Conservation (phyloP, 2,888 invertebrate genomes). For the Drosophila gaucha region DNA sequence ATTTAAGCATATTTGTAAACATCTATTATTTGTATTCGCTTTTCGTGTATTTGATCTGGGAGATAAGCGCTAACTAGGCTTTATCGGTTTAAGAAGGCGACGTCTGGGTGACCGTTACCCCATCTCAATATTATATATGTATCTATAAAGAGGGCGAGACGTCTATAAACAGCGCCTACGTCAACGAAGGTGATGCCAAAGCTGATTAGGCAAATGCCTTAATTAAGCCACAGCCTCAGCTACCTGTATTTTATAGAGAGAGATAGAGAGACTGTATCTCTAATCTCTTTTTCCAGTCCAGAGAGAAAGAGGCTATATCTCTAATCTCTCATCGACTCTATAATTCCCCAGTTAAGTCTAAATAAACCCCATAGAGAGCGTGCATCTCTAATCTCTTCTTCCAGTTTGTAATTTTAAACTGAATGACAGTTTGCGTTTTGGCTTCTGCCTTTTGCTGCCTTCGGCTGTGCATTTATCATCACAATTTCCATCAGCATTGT, state of each 20-base stretch:
- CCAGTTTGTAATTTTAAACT: slow-evolving; percentile 74
- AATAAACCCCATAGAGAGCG: not conserved
- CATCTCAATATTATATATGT: not conserved
- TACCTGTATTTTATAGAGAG: slow-evolving; percentile 53
- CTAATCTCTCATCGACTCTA: not conserved
- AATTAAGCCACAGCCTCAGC: slow-evolving; percentile 59
- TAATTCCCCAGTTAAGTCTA: not conserved
- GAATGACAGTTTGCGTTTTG: slow-evolving; percentile 73
- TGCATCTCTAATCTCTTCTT: slow-evolving; percentile 31
- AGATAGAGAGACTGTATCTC: not conserved
- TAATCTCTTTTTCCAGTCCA: not conserved
- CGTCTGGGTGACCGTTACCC: slow-evolving; percentile 43
- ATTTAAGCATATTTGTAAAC: slow-evolving; percentile 37
- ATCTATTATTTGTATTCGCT: slow-evolving; percentile 53
- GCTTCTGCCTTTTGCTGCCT: slow-evolving; percentile 43
- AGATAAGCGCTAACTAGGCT: slow-evolving; percentile 69
- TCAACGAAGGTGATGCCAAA: slow-evolving; percentile 50
- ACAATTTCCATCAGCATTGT: slow-evolving; percentile 23
- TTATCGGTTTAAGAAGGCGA: slow-evolving; percentile 45
- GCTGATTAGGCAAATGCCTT: slow-evolving; percentile 67
- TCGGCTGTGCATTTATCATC: slow-evolving; percentile 59
- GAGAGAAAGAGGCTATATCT: not conserved
- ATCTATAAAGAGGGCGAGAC: not conserved
- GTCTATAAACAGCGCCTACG: slow-evolving; percentile 5
- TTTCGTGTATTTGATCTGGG: slow-evolving; percentile 52